Percentiles rank a stretch among this genome's conserved stretches.
Conservation (phyloP, 2,888 invertebrate genomes). For the Eudasyphora cyanicolor region DNA sequence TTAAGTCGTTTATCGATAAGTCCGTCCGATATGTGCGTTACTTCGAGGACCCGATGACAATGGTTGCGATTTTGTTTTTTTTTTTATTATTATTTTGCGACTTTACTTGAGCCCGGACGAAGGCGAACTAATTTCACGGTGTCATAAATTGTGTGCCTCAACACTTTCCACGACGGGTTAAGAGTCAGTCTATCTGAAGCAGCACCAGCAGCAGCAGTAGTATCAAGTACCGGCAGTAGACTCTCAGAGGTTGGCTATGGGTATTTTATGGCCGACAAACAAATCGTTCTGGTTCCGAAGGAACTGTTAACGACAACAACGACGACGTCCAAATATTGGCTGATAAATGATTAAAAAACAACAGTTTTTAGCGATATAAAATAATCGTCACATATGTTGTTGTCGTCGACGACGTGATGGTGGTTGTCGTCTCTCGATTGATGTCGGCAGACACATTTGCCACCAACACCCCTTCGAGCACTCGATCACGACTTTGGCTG, state of each 20-base stretch:
- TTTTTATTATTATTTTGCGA: slow-evolving; percentile 33
- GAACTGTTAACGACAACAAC: slow-evolving; percentile 10
- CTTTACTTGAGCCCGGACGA: slow-evolving; percentile 71
- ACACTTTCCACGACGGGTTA: slow-evolving; percentile 42
- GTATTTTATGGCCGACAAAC: slow-evolving; percentile 39
- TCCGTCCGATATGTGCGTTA: not conserved
- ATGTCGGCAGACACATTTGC: not conserved
- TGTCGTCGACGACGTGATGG: not conserved
- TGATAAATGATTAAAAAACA: slow-evolving; percentile 46
- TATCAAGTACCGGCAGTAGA: slow-evolving; percentile 60
- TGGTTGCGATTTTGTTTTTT: not conserved
- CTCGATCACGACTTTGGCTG: slow-evolving; percentile 55
- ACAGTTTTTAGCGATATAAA: slow-evolving; percentile 25
- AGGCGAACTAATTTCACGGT: slow-evolving; percentile 71
- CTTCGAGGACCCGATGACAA: not conserved
- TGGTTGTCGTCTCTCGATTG: not conserved
- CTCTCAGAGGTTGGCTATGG: slow-evolving; percentile 68
- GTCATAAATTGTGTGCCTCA: slow-evolving; percentile 45
- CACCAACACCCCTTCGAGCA: slow-evolving; percentile 32
- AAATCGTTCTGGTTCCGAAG: slow-evolving; percentile 53
- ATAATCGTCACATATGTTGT: not conserved
- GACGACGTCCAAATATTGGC: slow-evolving; percentile 37
- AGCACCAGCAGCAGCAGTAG: too few relatives aligned
- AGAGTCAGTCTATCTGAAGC: slow-evolving; percentile 8
- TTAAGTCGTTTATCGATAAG: not conserved